Evolutionary conservation across 2,113 vertebrate species (phyloP).

Genomic region (Saguinus midas): DNA sequence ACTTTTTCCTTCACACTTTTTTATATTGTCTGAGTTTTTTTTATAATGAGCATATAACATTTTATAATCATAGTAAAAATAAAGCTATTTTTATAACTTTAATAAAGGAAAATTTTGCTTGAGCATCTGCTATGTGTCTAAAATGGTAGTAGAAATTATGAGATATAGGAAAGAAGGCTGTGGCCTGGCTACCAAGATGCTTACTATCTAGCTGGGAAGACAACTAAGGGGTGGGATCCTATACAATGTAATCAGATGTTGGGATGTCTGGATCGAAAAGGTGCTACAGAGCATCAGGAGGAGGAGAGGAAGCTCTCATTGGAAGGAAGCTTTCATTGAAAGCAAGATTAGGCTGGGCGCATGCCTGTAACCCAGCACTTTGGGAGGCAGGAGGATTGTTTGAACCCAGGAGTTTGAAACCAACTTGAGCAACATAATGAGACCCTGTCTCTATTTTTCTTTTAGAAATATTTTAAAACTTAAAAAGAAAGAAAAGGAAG

Average conservation of each 20-base stretch:
- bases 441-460: no score
- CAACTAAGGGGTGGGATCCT: background rate
- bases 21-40: conserved; percentile 2
- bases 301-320: background rate
- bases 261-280: background rate
- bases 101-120: background rate
- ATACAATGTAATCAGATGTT: background rate
- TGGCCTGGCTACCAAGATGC: background rate
- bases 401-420: no score
- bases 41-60: background rate
- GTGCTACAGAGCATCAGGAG: background rate
- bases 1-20: background rate
- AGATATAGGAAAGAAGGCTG: background rate
- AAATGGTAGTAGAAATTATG: background rate
- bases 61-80: conserved; percentile 34
- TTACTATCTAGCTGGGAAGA: background rate
- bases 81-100: conserved; percentile 30
- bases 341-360: no score
- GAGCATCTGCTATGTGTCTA: background rate
- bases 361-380: no score
- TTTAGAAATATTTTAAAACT: no score
- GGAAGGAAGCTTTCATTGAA: background rate
- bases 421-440: no score
- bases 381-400: no score
- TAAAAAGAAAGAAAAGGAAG: background rate